Percentiles rank a stretch among this genome's conserved stretches.
Evolutionary conservation across 1,140 invertebrate species (phyloP).

Genomic region (Pararge aegeria): DNA sequence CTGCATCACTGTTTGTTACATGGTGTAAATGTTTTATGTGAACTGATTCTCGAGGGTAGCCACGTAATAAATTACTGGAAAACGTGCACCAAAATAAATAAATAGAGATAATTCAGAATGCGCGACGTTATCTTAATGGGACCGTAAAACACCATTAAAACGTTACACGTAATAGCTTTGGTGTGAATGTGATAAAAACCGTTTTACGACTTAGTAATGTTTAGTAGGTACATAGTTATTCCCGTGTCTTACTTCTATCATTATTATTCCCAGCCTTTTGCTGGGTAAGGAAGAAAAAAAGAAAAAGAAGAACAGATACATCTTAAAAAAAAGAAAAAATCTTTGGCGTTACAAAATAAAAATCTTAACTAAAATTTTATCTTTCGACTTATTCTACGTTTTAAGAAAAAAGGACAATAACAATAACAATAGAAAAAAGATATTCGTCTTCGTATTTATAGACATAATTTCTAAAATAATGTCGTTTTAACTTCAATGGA

Average conservation of each 20-base stretch:
- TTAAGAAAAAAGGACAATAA: no score
- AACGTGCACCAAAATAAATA: not conserved
- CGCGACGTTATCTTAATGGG: not conserved
- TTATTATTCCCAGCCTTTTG: not conserved
- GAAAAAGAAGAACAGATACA: no score
- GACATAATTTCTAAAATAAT: no score
- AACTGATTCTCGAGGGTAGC: not conserved
- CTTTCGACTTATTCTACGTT: no score
- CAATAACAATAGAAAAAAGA: no score
- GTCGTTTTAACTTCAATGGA: no score
- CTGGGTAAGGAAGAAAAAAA: not conserved
- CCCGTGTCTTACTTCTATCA: not conserved
- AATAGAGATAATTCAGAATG: conserved; percentile 1
- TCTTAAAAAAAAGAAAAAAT: no score
- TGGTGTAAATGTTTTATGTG: not conserved
- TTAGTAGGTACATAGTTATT: not conserved
- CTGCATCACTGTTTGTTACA: no score
- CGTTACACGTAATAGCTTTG: conserved; percentile 1
- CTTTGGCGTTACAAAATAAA: no score
- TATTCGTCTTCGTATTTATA: no score
- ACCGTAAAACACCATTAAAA: conserved; percentile 6
- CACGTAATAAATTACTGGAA: conserved; percentile 4
- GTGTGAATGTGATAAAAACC: not conserved
- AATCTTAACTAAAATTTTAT: no score
- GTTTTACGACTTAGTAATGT: conserved; percentile 2